Evolutionary conservation across 1,140 invertebrate genomes (phyloP).

Genomic region (Dufourea novaeangliae): DNA sequence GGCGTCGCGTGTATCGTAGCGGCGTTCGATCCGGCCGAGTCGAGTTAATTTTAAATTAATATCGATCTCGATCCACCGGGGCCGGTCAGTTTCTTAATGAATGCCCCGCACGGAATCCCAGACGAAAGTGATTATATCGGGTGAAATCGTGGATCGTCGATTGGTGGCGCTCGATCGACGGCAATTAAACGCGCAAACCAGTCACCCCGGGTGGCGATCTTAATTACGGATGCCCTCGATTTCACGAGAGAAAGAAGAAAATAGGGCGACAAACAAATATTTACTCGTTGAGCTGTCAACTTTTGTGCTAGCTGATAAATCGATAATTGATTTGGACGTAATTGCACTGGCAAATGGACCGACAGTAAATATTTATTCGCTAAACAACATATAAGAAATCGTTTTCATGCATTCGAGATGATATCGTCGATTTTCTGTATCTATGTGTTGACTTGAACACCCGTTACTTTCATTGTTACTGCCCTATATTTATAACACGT

Average conservation of each 20-base stretch:
- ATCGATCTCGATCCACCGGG: background rate
- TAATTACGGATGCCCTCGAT: slow-evolving; percentile 7
- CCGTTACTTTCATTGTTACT: too few relatives aligned
- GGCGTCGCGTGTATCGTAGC: background rate
- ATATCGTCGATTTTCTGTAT: too few relatives aligned
- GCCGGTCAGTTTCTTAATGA: background rate
- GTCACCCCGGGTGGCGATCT: slow-evolving; percentile 4
- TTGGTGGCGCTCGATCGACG: background rate
- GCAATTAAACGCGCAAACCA: slow-evolving; percentile 22
- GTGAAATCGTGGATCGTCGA: background rate
- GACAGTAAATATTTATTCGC: too few relatives aligned
- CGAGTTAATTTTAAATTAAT: slow-evolving; percentile 8
- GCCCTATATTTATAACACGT: too few relatives aligned
- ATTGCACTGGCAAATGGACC: too few relatives aligned
- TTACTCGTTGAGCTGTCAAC: background rate
- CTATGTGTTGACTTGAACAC: too few relatives aligned
- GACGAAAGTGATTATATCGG: background rate
- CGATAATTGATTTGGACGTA: slow-evolving; percentile 31
- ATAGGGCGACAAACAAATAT: background rate
- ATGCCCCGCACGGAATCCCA: background rate
- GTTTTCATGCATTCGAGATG: too few relatives aligned
- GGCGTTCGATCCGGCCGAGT: too few relatives aligned
- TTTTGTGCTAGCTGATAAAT: slow-evolving; percentile 14
- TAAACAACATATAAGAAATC: too few relatives aligned
- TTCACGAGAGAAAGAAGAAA: too few relatives aligned